Evolutionary conservation across 2,113 vertebrate species (phyloP).

Genomic region (Girardinichthys multiradiatus): DNA sequence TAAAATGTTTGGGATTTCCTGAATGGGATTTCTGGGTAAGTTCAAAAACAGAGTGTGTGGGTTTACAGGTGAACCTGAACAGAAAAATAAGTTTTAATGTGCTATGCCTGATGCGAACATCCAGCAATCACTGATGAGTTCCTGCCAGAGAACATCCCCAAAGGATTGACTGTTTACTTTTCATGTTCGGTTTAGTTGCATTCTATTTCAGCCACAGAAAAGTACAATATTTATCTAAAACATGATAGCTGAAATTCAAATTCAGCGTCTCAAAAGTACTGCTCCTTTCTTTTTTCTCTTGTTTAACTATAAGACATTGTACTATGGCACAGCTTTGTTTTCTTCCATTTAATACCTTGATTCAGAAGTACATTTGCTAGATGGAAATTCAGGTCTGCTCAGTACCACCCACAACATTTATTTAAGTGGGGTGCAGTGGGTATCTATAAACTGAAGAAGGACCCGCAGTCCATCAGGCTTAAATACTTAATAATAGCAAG

Average conservation of each 20-base stretch:
- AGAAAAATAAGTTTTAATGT: no score
- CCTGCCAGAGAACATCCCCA: constrained; percentile 2
- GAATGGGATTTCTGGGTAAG: no score
- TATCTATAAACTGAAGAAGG: background rate
- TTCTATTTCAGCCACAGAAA: constrained; percentile 20
- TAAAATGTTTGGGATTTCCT: no score
- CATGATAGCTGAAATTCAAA: background rate
- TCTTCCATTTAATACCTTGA: background rate
- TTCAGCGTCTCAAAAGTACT: constrained; percentile 17
- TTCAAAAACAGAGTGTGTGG: no score
- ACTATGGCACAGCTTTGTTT: background rate
- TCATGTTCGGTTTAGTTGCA: constrained; percentile 17
- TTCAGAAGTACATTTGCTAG: background rate
- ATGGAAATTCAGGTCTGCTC: constrained; percentile 5
- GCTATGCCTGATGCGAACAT: background rate
- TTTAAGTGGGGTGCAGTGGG: background rate
- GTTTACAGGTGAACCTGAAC: no score
- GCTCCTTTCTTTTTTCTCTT: background rate
- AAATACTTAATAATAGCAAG: constrained; percentile 24
- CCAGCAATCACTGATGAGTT: constrained; percentile 15
- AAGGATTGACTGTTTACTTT: constrained; percentile 16
- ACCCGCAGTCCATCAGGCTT: constrained; percentile 18
- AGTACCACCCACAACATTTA: background rate
- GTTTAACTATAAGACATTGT: background rate
- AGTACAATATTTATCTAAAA: constrained; percentile 25